Conservation (phyloP, 2,113 vertebrate species). For the Gasterosteus aculeatus region DNA sequence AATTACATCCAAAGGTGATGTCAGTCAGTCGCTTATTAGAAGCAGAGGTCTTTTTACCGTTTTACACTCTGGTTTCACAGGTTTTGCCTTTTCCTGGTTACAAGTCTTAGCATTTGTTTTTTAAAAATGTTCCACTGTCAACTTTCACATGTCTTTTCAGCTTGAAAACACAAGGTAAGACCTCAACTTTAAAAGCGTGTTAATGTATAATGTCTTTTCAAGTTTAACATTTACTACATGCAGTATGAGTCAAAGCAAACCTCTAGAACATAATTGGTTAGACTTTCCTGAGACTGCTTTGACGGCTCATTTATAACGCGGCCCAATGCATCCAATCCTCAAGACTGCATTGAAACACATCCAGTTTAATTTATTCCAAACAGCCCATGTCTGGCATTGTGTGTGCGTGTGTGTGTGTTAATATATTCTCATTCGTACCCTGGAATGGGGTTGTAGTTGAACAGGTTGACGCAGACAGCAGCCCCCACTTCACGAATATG, state of each 20-base stretch:
- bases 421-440: neutral
- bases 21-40: neutral
- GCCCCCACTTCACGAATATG: slow-evolving; percentile 61
- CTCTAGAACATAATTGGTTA: too few species aligned
- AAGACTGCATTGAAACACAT: neutral
- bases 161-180: too few species aligned
- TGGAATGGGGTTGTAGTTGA: slow-evolving; percentile 54
- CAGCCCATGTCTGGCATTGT: neutral
- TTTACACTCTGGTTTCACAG: neutral
- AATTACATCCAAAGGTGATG: neutral
- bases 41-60: too few species aligned
- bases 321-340: neutral
- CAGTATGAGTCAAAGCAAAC: too few species aligned
- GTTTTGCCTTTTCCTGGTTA: neutral
- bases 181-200: too few species aligned
- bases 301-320: too few species aligned
- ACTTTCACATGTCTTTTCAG: neutral
- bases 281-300: too few species aligned
- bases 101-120: neutral
- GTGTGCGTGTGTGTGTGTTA: neutral
- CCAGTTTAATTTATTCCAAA: neutral
- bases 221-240: neutral
- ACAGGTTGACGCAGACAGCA: slow-evolving; percentile 44
- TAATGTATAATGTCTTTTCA: too few species aligned
- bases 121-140: too few species aligned